Base-by-base conservation (phyloP, 2,888 invertebrate species). In the Idaea biselata region DNA sequence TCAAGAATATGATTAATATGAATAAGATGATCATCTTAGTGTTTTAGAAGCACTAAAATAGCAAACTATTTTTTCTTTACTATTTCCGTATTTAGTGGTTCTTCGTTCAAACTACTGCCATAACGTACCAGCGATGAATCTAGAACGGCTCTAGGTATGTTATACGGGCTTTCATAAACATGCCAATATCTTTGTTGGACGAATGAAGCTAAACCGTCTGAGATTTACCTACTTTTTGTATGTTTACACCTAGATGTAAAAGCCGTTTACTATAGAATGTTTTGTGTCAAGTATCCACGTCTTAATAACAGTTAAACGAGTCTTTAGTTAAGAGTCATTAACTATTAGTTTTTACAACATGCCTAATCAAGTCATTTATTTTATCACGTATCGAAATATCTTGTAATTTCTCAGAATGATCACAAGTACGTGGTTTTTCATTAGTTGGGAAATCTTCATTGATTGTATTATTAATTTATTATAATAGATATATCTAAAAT, bases 351-450 rank as follows among this genome's bases (percentile, higher is more conserved):
- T 44, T 44, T 44, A 14, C 44, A 44, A 14, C 0, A 14, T 6
- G n/a, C n/a, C n/a, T n/a, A 8, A 44, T 14, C 14, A 8, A 44
- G 44, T 44, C 44, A 44, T 11, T 14, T 25, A 25, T 25, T 14
- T 14, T 14, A 44, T 44, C 44, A 44, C 44, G 44, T 44, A 44
- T 44, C 5, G 44, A 44, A 44, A 44, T 44, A 11, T 44, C 44
- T 58, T 58, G 59, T 66, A 63, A 72, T 66, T 78, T 73, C 73
- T 70, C 59, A 62, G 78, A 77, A 79, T 74, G 70, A 76, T 77
- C 74, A 67, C 75, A 78, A 73, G 65, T 63, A 68, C 67, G 69
- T 68, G 69, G 71, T 73, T 68, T 64, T 63, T 70, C 68, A 69
- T 69, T 31, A 61, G 69, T 72, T 67, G 66, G 67, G 63, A 69